Conservation (phyloP, 2,888 invertebrate genomes). For the Eilema caniola region DNA sequence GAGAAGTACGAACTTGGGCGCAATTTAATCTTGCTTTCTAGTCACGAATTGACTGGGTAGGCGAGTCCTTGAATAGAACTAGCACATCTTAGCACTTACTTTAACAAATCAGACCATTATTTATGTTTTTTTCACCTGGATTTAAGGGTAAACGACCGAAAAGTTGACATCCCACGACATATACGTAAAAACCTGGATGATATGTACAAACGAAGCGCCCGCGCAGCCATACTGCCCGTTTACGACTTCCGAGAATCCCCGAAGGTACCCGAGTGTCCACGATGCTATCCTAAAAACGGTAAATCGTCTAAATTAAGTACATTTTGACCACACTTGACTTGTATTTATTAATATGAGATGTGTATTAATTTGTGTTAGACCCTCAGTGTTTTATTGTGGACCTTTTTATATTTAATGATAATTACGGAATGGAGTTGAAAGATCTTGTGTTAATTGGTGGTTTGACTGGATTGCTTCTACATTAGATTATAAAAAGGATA, state of each 20-base stretch:
- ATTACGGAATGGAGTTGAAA: constrained; percentile 40
- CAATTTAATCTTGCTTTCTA: constrained; percentile 3
- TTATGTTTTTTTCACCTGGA: constrained; percentile 40
- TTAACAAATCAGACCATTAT: constrained; percentile 44
- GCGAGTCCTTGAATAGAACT: background rate
- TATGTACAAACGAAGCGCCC: constrained; percentile 63
- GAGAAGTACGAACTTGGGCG: no score
- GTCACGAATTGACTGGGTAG: background rate
- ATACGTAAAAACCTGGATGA: constrained; percentile 69
- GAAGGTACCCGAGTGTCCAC: constrained; percentile 51
- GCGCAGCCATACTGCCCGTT: constrained; percentile 60
- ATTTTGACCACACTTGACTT: constrained; percentile 60
- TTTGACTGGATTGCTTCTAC: constrained; percentile 30
- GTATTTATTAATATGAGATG: constrained; percentile 57
- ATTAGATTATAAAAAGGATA: constrained; percentile 35
- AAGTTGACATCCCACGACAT: constrained; percentile 55
- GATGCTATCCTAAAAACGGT: constrained; percentile 72
- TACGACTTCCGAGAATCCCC: constrained; percentile 76
- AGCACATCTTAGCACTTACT: constrained; percentile 33
- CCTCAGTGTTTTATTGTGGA: constrained; percentile 40
- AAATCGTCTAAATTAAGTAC: constrained; percentile 78
- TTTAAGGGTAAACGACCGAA: constrained; percentile 49
- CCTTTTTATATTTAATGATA: constrained; percentile 48
- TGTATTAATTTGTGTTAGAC: constrained; percentile 50
- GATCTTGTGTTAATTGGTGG: constrained; percentile 49